Conservation (phyloP, 1,140 invertebrate species). For the Vanessa tameamea region DNA sequence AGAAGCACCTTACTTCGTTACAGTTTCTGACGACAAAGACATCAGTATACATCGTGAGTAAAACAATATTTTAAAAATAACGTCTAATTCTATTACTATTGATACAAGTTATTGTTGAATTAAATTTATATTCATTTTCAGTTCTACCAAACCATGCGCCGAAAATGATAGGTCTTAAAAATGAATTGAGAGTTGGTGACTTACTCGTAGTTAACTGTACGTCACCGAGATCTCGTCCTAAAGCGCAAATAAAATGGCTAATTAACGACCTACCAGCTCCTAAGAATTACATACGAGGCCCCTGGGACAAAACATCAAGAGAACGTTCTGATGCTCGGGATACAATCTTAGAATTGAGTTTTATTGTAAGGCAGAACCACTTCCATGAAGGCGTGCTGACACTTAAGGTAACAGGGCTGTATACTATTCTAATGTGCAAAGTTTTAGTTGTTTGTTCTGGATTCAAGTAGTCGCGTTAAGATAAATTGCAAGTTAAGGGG, state of each 20-base stretch:
- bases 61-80: neutral
- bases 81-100: neutral
- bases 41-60: constrained; percentile 90
- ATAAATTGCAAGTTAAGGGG: no score
- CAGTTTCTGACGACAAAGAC: constrained; percentile 87
- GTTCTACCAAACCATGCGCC: constrained; percentile 89
- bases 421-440: neutral
- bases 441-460: no score
- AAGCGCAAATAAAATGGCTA: constrained; percentile 89
- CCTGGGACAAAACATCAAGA: constrained; percentile 52
- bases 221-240: constrained; percentile 88
- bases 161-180: constrained; percentile 85
- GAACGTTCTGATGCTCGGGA: constrained; percentile 50
- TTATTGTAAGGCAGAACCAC: constrained; percentile 49
- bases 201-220: constrained; percentile 89
- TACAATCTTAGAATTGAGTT: constrained; percentile 59
- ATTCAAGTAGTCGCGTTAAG: no score
- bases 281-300: constrained; percentile 52
- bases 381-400: constrained; percentile 55
- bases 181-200: constrained; percentile 88
- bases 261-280: constrained; percentile 84
- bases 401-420: constrained; percentile 46
- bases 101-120: neutral
- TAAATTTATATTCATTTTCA: constrained; percentile 65
- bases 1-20: constrained; percentile 90